Evolutionary conservation across 2,797 vertebrate species (phyloP), one percentile per base, ranked within the genome.

Genomic region (Gymnodraco acuticeps): DNA sequence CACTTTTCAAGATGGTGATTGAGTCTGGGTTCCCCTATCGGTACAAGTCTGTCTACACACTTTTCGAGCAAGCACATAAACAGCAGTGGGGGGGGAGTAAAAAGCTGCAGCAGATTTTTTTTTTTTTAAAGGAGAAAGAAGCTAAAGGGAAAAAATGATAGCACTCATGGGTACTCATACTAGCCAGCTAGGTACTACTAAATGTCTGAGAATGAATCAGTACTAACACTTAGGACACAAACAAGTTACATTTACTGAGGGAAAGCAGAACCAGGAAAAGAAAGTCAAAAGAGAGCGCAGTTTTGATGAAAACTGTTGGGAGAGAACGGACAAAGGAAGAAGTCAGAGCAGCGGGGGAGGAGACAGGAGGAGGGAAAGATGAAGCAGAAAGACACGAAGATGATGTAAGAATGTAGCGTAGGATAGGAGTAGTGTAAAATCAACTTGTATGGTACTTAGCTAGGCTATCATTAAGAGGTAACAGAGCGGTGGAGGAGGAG

Each of bases 321-420:
- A 73, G 52, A 84, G 77, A 66, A 84, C 73, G 65, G 72, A 84
- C 64, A 55, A 71, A 65, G 84, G 63, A 79, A 85, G 76, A 65
- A 33, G 43, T 27, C 13, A 10, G 67, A 80, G 73, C 3, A 46
- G 17, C 59, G 64, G 64, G 71, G 81, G 70, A 58, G 53, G 52
- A 65, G 62, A 47, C 3, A 41, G 15, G 23, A 55, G 33, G 66
- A 60, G 41, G 15, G 50, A 64, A 53, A 60, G 52, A 52, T 3
- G 59, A 12, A 72, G 71, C 42, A 72, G 82, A 48, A 77, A 85
- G 87, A 82, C 20, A 31, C 33, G 72, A 73, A 69, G 85, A 90
- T 59, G 91, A 88, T 10, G 68, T 68, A 61, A 31, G 92, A 65
- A 94, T 65, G 91, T 92, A 85, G 87, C 3, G 16, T 92, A 90